These are phyloP conservation scores for Syritta pipiens DNA, from an alignment of 2,888 invertebrate species.

Conservation along the genomic window DNA sequence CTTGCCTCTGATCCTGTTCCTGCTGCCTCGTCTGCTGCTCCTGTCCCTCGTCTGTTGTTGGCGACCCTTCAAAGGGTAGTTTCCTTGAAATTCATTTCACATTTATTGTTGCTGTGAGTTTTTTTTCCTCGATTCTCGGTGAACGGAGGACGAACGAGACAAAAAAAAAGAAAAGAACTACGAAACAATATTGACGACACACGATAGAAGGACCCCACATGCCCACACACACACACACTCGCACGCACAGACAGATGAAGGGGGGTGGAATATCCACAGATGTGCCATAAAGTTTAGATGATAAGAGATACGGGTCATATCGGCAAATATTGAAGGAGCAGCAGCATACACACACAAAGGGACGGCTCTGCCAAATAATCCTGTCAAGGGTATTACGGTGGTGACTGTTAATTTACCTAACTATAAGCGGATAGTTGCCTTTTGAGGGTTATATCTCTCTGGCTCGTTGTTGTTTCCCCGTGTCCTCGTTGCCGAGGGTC, in stretches of 20 bases:
- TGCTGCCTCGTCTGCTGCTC: too few relatives aligned
- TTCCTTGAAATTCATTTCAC: conserved; percentile 35
- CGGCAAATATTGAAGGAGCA: conserved; percentile 42
- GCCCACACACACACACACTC: not conserved
- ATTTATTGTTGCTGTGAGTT: too few relatives aligned
- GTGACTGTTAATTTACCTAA: conserved; percentile 58
- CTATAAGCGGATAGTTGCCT: conserved; percentile 61
- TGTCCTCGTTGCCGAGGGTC: conserved; percentile 27
- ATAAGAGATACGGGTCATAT: conserved; percentile 62
- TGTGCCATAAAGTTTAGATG: conserved; percentile 59
- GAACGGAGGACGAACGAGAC: not conserved
- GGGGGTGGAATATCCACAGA: conserved; percentile 52
- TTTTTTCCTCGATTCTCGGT: not conserved
- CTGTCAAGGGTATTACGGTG: conserved; percentile 56
- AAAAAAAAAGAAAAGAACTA: conserved; percentile 21
- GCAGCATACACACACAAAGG: not conserved
- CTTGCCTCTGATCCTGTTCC: too few relatives aligned
- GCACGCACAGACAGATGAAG: not conserved
- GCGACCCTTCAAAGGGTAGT: conserved; percentile 23
- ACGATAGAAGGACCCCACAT: conserved; percentile 10
- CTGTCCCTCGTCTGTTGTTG: too few relatives aligned
- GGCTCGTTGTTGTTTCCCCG: not conserved
- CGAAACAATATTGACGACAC: conserved; percentile 32
- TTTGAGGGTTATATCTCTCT: conserved; percentile 30
- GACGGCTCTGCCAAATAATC: conserved; percentile 39